Evolutionary conservation across 2,888 invertebrate species (phyloP).

Genomic region (Catocala fraxini): DNA sequence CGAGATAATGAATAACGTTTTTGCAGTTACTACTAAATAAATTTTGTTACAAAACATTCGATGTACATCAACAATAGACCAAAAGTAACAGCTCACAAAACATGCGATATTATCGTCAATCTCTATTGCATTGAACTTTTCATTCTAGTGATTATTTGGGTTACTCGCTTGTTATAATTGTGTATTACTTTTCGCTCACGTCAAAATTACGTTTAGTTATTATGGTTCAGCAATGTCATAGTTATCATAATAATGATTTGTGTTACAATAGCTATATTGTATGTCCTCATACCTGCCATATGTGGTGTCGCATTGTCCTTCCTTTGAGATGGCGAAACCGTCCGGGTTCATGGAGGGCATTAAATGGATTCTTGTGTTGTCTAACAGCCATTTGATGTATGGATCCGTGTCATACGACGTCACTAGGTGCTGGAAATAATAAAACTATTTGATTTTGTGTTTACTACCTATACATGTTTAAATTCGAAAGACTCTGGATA

Average conservation of each 20-base stretch:
- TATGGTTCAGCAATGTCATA: constrained; percentile 11
- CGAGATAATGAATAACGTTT: too few relatives aligned
- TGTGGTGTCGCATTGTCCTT: constrained; percentile 95
- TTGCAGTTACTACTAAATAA: too few relatives aligned
- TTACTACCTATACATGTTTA: too few relatives aligned
- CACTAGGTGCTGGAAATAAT: constrained; percentile 91
- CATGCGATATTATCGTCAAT: neutral
- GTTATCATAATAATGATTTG: constrained; percentile 1
- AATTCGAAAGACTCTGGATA: too few relatives aligned
- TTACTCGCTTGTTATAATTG: constrained; percentile 23
- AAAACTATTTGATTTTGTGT: too few relatives aligned
- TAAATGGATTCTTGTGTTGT: constrained; percentile 98
- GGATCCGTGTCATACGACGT: constrained; percentile 94
- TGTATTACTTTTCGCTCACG: constrained; percentile 15
- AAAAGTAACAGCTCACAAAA: neutral
- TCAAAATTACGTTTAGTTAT: constrained; percentile 1
- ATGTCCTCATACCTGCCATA: constrained; percentile 91
- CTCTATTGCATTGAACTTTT: constrained; percentile 20
- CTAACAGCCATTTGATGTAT: constrained; percentile 96
- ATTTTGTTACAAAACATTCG: too few relatives aligned
- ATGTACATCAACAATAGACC: too few relatives aligned
- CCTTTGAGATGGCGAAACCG: constrained; percentile 97
- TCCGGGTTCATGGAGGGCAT: constrained; percentile 99
- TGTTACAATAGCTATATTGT: neutral
- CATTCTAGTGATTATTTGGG: constrained; percentile 35